These are phyloP conservation scores for Euborellia annulipes DNA, from an alignment of 1,140 invertebrate species.

Conservation along the genomic window DNA sequence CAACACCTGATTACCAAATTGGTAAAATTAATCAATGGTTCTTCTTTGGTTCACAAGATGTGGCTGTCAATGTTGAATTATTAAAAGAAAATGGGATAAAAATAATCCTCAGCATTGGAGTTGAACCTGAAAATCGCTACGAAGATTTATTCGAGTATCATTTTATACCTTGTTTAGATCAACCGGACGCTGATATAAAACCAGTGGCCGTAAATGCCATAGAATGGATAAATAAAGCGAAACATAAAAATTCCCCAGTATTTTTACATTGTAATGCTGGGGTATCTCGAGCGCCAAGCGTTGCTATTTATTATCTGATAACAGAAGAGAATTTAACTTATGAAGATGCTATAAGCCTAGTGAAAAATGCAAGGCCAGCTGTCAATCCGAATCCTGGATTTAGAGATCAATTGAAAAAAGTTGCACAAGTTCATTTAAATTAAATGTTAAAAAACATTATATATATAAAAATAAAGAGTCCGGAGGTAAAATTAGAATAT, in stretches of 20 bases:
- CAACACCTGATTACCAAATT: slow-evolving; percentile 61
- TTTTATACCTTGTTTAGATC: slow-evolving; percentile 45
- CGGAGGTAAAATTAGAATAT: too few relatives aligned
- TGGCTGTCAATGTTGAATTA: slow-evolving; percentile 38
- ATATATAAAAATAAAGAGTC: too few relatives aligned
- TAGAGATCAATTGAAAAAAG: slow-evolving; percentile 47
- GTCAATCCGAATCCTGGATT: slow-evolving; percentile 70
- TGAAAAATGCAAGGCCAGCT: slow-evolving; percentile 45
- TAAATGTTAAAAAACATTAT: too few relatives aligned
- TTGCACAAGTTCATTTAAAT: too few relatives aligned
- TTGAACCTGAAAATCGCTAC: slow-evolving; percentile 31
- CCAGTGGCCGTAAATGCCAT: slow-evolving; percentile 33
- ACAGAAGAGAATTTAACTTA: slow-evolving; percentile 40
- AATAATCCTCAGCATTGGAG: slow-evolving; percentile 56
- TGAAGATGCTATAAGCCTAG: slow-evolving; percentile 47
- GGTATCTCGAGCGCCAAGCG: slow-evolving; percentile 65
- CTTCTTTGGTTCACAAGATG: slow-evolving; percentile 75
- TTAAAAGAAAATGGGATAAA: slow-evolving; percentile 44
- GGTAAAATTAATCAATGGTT: slow-evolving; percentile 43
- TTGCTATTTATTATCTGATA: slow-evolving; percentile 74
- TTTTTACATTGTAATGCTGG: slow-evolving; percentile 86
- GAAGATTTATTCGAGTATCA: slow-evolving; percentile 28
- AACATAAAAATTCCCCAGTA: slow-evolving; percentile 35
- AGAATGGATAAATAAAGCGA: slow-evolving; percentile 33
- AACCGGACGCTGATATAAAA: slow-evolving; percentile 46